Conservation (phyloP, 1,140 invertebrate genomes). For the Danaus plexippus region DNA sequence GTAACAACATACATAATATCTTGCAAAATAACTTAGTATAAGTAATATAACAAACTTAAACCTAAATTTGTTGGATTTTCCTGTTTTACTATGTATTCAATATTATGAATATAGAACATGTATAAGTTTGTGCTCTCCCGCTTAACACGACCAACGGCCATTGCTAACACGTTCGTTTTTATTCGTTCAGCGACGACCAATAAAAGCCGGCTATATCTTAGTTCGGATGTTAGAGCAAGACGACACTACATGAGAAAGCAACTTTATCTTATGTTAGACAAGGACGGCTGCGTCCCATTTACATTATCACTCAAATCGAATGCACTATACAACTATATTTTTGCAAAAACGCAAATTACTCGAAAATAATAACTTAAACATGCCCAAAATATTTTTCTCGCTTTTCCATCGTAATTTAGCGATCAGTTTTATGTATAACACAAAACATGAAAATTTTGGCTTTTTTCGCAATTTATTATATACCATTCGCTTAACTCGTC, state of each 20-base stretch:
- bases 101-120: too few relatives aligned
- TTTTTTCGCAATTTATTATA: conserved; percentile 39
- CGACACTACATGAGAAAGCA: conserved; percentile 2
- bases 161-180: too few relatives aligned
- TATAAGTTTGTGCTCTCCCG: too few relatives aligned
- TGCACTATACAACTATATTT: conserved; percentile 51
- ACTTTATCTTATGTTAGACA: conserved; percentile 21
- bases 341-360: conserved; percentile 41
- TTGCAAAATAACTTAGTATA: neutral
- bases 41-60: too few relatives aligned
- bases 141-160: too few relatives aligned
- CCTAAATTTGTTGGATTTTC: too few relatives aligned
- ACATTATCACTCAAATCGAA: conserved; percentile 38
- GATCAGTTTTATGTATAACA: conserved; percentile 37
- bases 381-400: conserved; percentile 40
- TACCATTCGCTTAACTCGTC: conserved; percentile 28
- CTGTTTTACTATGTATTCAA: too few relatives aligned
- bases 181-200: conserved; percentile 23
- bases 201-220: conserved; percentile 7
- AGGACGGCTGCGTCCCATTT: conserved; percentile 37
- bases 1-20: neutral
- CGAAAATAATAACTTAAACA: conserved; percentile 54
- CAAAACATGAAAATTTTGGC: conserved; percentile 36
- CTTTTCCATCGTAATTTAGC: conserved; percentile 43
- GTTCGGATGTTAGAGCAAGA: conserved; percentile 37